phyloP scores from a whole-genome alignment of 2,797 vertebrate species.

The Gymnoscopelus microlampas region DNA sequence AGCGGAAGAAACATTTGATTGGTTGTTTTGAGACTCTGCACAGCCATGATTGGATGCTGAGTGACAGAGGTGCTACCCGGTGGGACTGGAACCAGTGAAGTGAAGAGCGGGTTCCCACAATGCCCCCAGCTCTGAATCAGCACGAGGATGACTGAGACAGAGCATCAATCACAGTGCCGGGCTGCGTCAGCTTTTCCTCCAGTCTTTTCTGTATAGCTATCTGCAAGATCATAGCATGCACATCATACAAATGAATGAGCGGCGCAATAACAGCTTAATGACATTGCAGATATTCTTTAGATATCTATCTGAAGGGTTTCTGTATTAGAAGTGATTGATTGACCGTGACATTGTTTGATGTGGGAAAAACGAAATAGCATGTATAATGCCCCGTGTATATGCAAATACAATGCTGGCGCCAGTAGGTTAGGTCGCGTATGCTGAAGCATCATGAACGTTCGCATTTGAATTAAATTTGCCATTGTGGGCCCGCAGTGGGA shows the following conservation, averaged over 20 bases:
- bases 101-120: conserved; percentile 54
- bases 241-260: conserved; percentile 59
- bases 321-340: conserved; percentile 31
- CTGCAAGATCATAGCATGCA: conserved; percentile 36
- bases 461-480: conserved; percentile 3
- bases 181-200: conserved; percentile 61
- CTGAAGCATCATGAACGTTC: conserved; percentile 33
- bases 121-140: conserved; percentile 63
- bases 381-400: conserved; percentile 11
- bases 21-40: conserved; percentile 34
- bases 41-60: conserved; percentile 43
- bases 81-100: conserved; percentile 56
- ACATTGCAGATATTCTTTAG: conserved; percentile 17
- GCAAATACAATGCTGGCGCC: conserved; percentile 4
- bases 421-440: conserved; percentile 32
- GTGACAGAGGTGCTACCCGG: conserved; percentile 57
- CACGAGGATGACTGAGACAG: conserved; percentile 50
- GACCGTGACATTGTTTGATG: conserved; percentile 22
- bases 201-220: conserved; percentile 32
- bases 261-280: conserved; percentile 48
- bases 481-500: background rate
- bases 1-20: conserved; percentile 22
- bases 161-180: conserved; percentile 62
- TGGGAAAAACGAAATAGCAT: conserved; percentile 26
- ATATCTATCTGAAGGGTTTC: conserved; percentile 7